Evolutionary conservation across 1,140 invertebrate genomes (phyloP).

Genomic region (Drosophila yakuba): DNA sequence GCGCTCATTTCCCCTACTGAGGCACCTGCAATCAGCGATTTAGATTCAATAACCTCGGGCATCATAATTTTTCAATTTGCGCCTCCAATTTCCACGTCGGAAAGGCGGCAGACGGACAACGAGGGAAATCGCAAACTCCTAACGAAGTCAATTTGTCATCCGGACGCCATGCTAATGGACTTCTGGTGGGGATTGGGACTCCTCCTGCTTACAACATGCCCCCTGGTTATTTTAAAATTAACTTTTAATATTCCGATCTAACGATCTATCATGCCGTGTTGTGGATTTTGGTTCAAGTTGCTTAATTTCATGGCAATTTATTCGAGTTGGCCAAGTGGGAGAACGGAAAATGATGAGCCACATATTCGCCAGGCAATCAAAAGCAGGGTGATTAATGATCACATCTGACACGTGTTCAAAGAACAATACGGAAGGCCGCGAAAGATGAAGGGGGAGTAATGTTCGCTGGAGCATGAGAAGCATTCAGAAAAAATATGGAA

Average conservation of each 20-base stretch:
- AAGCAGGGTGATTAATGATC: conserved; percentile 48
- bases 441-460: background rate
- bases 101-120: background rate
- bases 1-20: conserved; percentile 10
- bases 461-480: conserved; percentile 34
- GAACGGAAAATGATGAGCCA: conserved; percentile 34
- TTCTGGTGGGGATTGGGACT: conserved; percentile 24
- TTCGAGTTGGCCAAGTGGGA: conserved; percentile 38
- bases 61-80: conserved; percentile 71
- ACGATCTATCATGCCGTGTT: conserved; percentile 39
- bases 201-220: conserved; percentile 3
- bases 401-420: conserved; percentile 35
- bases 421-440: conserved; percentile 6
- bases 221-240: conserved; percentile 60
- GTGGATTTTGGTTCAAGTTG: conserved; percentile 28
- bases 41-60: conserved; percentile 60
- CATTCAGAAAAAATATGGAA: background rate
- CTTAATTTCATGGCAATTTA: conserved; percentile 77
- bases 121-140: conserved; percentile 35
- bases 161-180: conserved; percentile 52
- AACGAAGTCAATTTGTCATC: conserved; percentile 80
- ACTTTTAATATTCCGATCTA: conserved; percentile 54
- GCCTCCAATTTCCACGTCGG: conserved; percentile 55
- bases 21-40: conserved; percentile 57
- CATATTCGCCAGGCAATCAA: conserved; percentile 39